Evolutionary conservation across 2,113 vertebrate genomes (phyloP).

Genomic region (Neopipo cinnamomea): DNA sequence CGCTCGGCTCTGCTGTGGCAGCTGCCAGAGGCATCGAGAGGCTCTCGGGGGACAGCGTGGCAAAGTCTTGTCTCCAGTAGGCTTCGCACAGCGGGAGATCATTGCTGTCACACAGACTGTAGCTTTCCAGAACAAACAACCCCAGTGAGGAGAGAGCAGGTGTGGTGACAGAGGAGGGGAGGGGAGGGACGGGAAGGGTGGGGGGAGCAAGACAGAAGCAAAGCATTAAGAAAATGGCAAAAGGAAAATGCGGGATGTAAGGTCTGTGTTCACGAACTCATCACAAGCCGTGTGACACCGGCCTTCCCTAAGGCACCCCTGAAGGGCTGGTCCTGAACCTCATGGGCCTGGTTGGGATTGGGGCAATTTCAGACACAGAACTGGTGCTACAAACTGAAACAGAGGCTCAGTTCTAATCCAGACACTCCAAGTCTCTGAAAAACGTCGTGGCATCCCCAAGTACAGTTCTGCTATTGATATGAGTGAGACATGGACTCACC

Average conservation of each 20-base stretch:
- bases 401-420: not conserved
- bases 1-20: constrained; percentile 54
- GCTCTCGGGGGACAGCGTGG: constrained; percentile 76
- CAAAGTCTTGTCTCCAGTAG: constrained; percentile 84
- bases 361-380: not conserved
- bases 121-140: constrained; percentile 86
- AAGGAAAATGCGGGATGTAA: not conserved
- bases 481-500: not conserved
- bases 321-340: not conserved
- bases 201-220: constrained; percentile 73
- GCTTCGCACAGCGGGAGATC: constrained; percentile 93
- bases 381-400: not conserved
- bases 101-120: constrained; percentile 90
- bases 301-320: not conserved
- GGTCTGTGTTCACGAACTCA: not conserved
- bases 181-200: not conserved
- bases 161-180: constrained; percentile 23
- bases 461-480: not conserved
- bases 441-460: not conserved
- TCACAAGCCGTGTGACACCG: not conserved
- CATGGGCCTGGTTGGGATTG: not conserved
- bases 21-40: constrained; percentile 71
- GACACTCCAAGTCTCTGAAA: not conserved
- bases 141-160: constrained; percentile 61
- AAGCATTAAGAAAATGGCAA: constrained; percentile 69